Percentiles rank a stretch among this genome's conserved stretches.
phyloP scores from a whole-genome alignment of 2,113 vertebrate species.

The Chascanopsetta lugubris region DNA sequence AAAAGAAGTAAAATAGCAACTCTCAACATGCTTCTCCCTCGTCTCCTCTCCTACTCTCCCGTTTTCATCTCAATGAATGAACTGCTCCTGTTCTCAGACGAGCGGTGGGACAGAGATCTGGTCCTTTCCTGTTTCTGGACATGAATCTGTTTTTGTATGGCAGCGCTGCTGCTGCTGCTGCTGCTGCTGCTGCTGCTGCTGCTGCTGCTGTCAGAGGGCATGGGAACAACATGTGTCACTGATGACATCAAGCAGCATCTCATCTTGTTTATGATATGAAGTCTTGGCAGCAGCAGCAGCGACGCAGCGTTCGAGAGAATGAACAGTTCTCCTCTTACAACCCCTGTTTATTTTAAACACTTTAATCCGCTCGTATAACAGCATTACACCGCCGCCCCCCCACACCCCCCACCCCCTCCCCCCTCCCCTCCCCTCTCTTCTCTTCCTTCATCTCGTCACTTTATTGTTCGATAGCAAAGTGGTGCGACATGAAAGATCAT shows the following conservation, averaged over 20 bases:
- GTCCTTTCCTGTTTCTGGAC: conserved; percentile 6
- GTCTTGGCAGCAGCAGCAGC: conserved; percentile 19
- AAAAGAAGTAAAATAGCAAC: not conserved
- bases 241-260: conserved; percentile 45
- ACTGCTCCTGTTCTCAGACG: conserved; percentile 30
- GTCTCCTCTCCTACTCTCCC: not conserved
- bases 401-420: too few species aligned
- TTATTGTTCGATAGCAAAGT: conserved; percentile 54
- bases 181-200: too few species aligned
- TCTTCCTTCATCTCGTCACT: conserved; percentile 48
- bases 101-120: conserved; percentile 27
- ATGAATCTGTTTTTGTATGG: conserved; percentile 35
- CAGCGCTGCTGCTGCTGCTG: conserved; percentile 14
- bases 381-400: too few species aligned
- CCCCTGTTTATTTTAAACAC: conserved; percentile 57
- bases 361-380: conserved; percentile 43
- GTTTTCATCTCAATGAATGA: not conserved
- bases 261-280: conserved; percentile 64
- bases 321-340: conserved; percentile 50
- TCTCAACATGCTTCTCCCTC: not conserved
- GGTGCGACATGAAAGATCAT: conserved; percentile 37
- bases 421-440: conserved; percentile 1
- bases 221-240: conserved; percentile 46
- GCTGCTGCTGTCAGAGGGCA: conserved; percentile 35
- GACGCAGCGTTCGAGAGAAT: conserved; percentile 44